Evolutionary conservation across 2,113 vertebrate genomes (phyloP).

Genomic region (Gymnobelideus leadbeateri): DNA sequence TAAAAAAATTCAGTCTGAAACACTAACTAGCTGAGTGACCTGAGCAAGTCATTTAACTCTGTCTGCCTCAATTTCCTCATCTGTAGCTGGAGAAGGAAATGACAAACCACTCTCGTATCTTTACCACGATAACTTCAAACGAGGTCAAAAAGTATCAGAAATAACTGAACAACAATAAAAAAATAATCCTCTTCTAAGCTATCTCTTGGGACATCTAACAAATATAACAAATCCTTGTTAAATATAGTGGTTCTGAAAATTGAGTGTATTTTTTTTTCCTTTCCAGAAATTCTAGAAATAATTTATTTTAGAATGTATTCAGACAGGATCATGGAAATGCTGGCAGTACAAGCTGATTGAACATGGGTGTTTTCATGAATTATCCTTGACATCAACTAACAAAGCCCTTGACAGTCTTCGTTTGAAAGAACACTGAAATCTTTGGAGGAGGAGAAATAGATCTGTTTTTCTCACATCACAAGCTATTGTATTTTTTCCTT

Average conservation of each 20-base stretch:
- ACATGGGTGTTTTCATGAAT: constrained; percentile 9
- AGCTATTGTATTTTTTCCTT: not conserved
- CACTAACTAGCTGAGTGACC: not conserved
- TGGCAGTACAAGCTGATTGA: not conserved
- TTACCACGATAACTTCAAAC: not conserved
- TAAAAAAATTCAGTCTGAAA: too few relatives aligned
- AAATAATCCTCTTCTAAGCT: constrained; percentile 5
- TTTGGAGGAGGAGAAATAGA: not conserved
- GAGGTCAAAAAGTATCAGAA: not conserved
- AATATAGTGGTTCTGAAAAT: not conserved
- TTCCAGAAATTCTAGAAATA: not conserved
- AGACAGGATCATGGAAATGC: constrained; percentile 2
- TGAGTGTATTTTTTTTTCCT: not conserved
- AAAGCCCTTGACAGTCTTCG: not conserved
- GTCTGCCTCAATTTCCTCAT: not conserved
- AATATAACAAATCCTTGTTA: not conserved
- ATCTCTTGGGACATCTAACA: constrained; percentile 7
- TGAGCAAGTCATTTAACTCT: not conserved
- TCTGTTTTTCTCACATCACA: constrained; percentile 15
- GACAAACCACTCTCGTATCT: not conserved
- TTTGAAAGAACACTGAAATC: not conserved
- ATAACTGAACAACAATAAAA: not conserved
- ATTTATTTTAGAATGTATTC: constrained; percentile 2
- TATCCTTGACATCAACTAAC: not conserved
- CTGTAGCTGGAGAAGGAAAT: not conserved